Conservation (phyloP, 2,797 vertebrate species). For the Gymnoscopelus microlampas region DNA sequence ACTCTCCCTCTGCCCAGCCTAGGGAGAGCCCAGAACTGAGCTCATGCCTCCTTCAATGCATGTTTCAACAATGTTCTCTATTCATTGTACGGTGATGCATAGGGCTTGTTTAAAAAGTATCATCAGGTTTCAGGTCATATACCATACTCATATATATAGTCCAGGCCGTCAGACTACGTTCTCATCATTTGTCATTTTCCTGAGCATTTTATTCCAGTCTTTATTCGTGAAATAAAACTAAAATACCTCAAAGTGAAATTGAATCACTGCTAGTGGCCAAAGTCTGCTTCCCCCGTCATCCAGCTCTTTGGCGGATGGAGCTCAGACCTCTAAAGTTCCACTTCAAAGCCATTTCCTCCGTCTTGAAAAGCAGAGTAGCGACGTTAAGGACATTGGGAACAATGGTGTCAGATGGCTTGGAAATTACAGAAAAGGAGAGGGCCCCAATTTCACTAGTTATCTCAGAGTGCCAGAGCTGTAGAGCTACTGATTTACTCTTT, state of each 20-base stretch:
- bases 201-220: too few species aligned
- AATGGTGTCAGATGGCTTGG: slow-evolving; percentile 10
- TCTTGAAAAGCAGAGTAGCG: neutral
- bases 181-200: neutral
- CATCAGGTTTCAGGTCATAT: too few species aligned
- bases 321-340: slow-evolving; percentile 1
- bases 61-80: too few species aligned
- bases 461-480: neutral
- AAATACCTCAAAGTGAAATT: too few species aligned
- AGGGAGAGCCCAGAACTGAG: too few species aligned
- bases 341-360: slow-evolving; percentile 1
- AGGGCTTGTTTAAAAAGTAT: too few species aligned
- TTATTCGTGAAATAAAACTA: too few species aligned
- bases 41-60: too few species aligned
- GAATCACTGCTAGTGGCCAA: slow-evolving; percentile 7
- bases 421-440: neutral
- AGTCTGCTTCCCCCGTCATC: neutral
- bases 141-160: neutral
- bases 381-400: neutral
- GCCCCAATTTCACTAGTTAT: neutral
- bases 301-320: neutral
- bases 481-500: too few species aligned
- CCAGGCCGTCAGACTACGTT: neutral
- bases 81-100: too few species aligned
- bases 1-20: too few species aligned